A percentile compares a stretch with the other conserved stretches of the same genome.
These are phyloP conservation scores for Gymnorhina tibicen DNA, from an alignment of 2,113 vertebrate species.

Conservation along the genomic window DNA sequence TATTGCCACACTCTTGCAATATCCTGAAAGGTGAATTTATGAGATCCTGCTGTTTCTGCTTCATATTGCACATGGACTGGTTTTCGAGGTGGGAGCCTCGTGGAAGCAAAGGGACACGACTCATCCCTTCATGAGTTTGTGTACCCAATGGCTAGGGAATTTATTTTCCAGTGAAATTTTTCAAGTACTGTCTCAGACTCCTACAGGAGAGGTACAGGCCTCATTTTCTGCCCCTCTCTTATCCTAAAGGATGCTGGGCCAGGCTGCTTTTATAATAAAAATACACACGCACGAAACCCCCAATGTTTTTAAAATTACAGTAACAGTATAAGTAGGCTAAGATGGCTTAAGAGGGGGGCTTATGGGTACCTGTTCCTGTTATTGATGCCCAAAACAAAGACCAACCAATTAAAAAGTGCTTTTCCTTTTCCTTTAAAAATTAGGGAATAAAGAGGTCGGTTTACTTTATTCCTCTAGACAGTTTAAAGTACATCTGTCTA, in stretches of 20 bases:
- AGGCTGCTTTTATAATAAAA: not conserved
- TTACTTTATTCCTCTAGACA: not conserved
- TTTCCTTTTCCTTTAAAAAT: not conserved
- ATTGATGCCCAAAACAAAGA: not conserved
- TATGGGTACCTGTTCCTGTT: not conserved
- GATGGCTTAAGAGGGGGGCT: not conserved
- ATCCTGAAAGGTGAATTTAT: not conserved
- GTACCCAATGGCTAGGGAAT: not conserved
- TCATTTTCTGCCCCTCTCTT: not conserved
- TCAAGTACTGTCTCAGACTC: not conserved
- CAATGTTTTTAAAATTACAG: not conserved
- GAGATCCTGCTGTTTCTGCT: not conserved
- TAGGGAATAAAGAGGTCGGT: not conserved
- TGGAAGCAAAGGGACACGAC: not conserved
- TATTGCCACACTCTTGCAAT: not conserved
- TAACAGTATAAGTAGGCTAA: not conserved
- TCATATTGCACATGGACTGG: not conserved
- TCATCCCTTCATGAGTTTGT: not conserved
- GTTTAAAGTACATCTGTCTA: not conserved
- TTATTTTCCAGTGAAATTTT: not conserved
- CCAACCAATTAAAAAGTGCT: not conserved
- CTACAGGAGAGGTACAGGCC: not conserved
- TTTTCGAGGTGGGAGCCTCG: accelerated
- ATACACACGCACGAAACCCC: accelerated
- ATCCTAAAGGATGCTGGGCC: not conserved